Evolutionary conservation across 2,113 vertebrate species (phyloP), one percentile per base, ranked within the genome.

Genomic region (Solenodon paradoxus): DNA sequence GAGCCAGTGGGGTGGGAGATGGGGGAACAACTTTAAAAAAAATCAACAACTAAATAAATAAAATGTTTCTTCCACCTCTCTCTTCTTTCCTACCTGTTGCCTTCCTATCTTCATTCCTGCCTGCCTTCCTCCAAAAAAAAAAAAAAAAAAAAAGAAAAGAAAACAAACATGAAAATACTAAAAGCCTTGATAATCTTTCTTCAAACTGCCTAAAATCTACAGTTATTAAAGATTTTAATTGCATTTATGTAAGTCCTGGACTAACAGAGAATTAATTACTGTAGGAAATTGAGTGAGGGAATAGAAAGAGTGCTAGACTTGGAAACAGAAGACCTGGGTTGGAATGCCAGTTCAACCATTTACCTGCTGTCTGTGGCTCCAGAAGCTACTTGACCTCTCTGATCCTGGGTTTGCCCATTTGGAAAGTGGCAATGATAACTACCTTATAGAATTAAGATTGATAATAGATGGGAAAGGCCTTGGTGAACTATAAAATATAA

Each of bases 171-270:
- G n/a, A n/a, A n/a, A n/a, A 51, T 55, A 10, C 15, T 28, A 86
- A 92, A 24, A 59, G 63, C 59, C 13, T 35, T 24, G 63, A 24
- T n/a, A 22, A 8, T 38, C 42, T 90, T 78, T 88, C 57, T n/a
- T 79, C 49, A 90, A 61, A 53, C 12, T 63, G 53, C 22, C 61
- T 83, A 30, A 2, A 55, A 47, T 63, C 32, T 74, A 72, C 0
- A 74, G 20, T 57, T 90, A 78, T n/a, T 95, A 71, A 89, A 94
- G 19, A 49, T 19, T 79, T 90, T 5, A 68, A 74, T 78, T 91
- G 15, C 8, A 77, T 57, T 92, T 86, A 81, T 59, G 68, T 61
- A 95, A 63, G 49, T 9, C 6, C n/a, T 71, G 38, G 38, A 69
- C 8, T 84, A 66, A 17, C 16, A 92, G 26, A 87, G 64, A 79